Percentiles rank a stretch among this genome's conserved stretches.
These are phyloP conservation scores for Eunapius fragilis DNA, from an alignment of 37 sponge, comb jelly and placozoan genomes.

Conservation along the genomic window DNA sequence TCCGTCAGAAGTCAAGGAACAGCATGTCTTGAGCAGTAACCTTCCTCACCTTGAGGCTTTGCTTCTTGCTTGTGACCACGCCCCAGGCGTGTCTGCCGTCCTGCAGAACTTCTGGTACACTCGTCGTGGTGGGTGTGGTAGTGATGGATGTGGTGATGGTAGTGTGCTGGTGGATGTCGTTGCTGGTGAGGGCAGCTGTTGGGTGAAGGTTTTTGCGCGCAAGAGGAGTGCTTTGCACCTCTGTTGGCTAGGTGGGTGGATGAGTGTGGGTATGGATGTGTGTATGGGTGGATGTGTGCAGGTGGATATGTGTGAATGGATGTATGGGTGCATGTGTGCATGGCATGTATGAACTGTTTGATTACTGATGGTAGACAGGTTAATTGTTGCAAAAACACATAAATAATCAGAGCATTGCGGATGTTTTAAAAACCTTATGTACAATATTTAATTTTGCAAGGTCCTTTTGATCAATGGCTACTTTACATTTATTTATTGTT, in stretches of 20 bases:
- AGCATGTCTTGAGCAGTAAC: constrained; percentile 44
- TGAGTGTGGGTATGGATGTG: too few species aligned
- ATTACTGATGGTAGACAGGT: too few species aligned
- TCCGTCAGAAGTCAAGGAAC: neutral
- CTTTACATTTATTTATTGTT: too few species aligned
- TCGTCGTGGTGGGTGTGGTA: neutral
- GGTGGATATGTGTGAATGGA: too few species aligned
- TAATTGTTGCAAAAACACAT: too few species aligned
- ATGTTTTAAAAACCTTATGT: too few species aligned
- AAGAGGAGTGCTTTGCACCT: constrained; percentile 51
- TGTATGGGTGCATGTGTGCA: too few species aligned
- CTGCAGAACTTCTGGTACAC: constrained; percentile 16
- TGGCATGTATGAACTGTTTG: too few species aligned
- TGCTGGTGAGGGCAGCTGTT: constrained; percentile 17
- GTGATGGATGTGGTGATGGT: neutral
- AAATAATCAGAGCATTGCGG: too few species aligned
- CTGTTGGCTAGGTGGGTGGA: constrained; percentile 33
- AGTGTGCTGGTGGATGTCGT: constrained; percentile 45
- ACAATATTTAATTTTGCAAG: too few species aligned
- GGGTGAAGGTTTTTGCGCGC: constrained; percentile 50
- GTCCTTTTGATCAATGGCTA: too few species aligned
- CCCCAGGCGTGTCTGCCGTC: constrained; percentile 12
- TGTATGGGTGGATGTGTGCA: too few species aligned
- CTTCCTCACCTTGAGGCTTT: constrained; percentile 44
- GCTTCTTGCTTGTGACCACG: constrained; percentile 3